phyloP scores from a whole-genome alignment of 2,113 vertebrate genomes.

The Poecilia latipinna region DNA sequence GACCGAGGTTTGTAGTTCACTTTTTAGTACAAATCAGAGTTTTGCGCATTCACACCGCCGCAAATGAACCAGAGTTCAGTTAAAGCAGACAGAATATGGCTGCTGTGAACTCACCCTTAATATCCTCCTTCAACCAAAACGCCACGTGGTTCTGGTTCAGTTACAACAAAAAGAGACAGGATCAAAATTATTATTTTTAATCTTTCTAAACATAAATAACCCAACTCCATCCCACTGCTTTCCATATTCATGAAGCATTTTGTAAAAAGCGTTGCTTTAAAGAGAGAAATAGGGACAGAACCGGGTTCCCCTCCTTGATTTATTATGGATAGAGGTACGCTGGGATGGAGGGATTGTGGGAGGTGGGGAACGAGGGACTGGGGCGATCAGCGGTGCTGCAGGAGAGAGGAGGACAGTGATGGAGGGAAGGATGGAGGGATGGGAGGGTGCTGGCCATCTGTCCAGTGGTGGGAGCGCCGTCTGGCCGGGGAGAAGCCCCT shows the following conservation, averaged over 20 bases:
- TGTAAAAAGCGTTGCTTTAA: background rate
- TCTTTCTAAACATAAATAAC: background rate
- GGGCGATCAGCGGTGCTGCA: constrained; percentile 48
- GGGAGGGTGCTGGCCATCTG: constrained; percentile 81
- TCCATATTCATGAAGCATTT: background rate
- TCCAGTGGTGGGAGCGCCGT: constrained; percentile 84
- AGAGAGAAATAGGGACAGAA: constrained; percentile 3
- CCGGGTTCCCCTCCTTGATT: constrained; percentile 30
- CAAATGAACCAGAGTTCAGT: too few relatives aligned
- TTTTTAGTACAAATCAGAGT: too few relatives aligned
- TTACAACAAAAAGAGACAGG: background rate
- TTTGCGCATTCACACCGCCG: too few relatives aligned
- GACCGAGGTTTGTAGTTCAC: too few relatives aligned
- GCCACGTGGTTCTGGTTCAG: background rate
- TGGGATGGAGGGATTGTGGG: constrained; percentile 56
- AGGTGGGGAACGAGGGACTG: constrained; percentile 54
- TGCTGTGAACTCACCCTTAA: background rate
- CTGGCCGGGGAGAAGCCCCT: constrained; percentile 79
- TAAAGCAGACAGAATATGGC: too few relatives aligned
- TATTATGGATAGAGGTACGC: constrained; percentile 46
- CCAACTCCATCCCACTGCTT: background rate
- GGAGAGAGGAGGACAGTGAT: constrained; percentile 66
- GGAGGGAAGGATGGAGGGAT: constrained; percentile 64
- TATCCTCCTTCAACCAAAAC: background rate
- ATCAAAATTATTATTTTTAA: background rate